These are phyloP conservation scores for Ptychobarbus kaznakovi DNA, from an alignment of 2,797 vertebrate genomes.

Conservation along the genomic window DNA sequence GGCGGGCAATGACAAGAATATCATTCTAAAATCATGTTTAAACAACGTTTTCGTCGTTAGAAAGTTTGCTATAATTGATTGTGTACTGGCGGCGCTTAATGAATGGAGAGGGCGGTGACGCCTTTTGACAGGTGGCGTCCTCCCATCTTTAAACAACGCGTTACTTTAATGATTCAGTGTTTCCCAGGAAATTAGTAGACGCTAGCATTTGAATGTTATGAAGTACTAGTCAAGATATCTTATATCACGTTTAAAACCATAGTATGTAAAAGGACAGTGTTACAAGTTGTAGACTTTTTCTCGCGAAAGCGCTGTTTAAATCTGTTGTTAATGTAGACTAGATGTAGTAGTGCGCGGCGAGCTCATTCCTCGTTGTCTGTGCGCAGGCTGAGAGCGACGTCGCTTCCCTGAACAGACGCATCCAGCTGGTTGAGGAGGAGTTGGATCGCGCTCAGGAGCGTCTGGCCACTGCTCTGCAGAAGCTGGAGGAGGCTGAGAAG, in stretches of 20 bases:
- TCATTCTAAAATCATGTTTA: not conserved
- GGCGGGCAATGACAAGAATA: too few relatives aligned
- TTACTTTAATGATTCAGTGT: not conserved
- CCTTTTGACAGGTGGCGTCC: not conserved
- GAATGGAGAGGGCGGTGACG: slow-evolving; percentile 1
- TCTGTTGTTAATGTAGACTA: not conserved
- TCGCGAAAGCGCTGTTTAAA: not conserved
- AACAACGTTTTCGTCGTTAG: not conserved
- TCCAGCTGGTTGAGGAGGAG: slow-evolving; percentile 99
- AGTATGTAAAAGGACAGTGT: not conserved
- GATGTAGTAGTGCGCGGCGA: not conserved
- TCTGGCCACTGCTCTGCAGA: slow-evolving; percentile 95
- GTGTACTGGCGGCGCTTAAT: not conserved
- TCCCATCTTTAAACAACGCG: not conserved
- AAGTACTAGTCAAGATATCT: not conserved
- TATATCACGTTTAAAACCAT: not conserved
- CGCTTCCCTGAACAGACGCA: slow-evolving; percentile 97
- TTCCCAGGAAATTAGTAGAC: not conserved
- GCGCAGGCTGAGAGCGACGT: slow-evolving; percentile 95
- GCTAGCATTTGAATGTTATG: not conserved
- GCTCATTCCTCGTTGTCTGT: slow-evolving; percentile 34
- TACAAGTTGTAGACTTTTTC: not conserved
- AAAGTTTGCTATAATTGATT: not conserved
- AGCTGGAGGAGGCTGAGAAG: slow-evolving; percentile 99
- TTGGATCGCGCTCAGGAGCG: slow-evolving; percentile 98